Evolutionary conservation across 2,888 invertebrate species (phyloP).

Genomic region (Caenorhabditis sp.): DNA sequence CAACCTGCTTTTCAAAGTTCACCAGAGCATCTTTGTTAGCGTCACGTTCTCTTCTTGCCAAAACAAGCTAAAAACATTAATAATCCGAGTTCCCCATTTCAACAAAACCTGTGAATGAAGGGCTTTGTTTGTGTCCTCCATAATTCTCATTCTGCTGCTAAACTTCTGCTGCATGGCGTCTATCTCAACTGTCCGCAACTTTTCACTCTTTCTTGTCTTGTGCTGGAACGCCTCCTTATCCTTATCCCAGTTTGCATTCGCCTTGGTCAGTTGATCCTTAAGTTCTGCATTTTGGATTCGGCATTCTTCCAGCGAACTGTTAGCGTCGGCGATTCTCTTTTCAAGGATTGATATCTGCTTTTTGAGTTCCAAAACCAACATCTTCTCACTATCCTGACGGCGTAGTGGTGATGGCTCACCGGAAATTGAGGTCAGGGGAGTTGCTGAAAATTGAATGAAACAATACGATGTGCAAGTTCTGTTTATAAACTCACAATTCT

Average conservation of each 20-base stretch:
- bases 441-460: conserved; percentile 45
- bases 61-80: conserved; percentile 73
- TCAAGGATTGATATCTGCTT: conserved; percentile 74
- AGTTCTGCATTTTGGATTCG: conserved; percentile 79
- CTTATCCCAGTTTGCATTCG: conserved; percentile 73
- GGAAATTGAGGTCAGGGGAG: conserved; percentile 62
- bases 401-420: conserved; percentile 56
- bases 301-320: conserved; percentile 70
- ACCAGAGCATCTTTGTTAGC: conserved; percentile 75
- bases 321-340: conserved; percentile 73
- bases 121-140: conserved; percentile 83
- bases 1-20: conserved; percentile 70
- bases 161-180: conserved; percentile 83
- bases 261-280: conserved; percentile 76
- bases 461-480: not conserved
- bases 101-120: conserved; percentile 79
- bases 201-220: conserved; percentile 81
- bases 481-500: conserved; percentile 19
- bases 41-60: conserved; percentile 82
- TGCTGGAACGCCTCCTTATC: conserved; percentile 79
- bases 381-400: conserved; percentile 68
- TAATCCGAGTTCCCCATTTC: not conserved
- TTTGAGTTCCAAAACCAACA: conserved; percentile 73
- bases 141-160: conserved; percentile 81
- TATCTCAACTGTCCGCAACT: conserved; percentile 79